A percentile compares a stretch with the other conserved stretches of the same genome.
phyloP scores from a whole-genome alignment of 1,140 invertebrate genomes.

The Pararge aegeria region DNA sequence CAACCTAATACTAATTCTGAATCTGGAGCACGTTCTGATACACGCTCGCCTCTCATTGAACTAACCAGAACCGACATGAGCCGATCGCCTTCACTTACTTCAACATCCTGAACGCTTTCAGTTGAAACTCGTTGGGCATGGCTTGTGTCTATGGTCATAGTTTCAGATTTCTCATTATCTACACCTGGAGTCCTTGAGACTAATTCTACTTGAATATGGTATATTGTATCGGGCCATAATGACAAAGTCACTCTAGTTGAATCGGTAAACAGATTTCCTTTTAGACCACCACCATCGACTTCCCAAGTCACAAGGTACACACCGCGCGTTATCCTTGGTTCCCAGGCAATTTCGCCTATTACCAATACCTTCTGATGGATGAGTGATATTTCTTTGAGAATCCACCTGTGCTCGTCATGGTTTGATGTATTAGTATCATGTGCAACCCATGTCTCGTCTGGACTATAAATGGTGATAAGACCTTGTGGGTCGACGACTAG shows the following conservation, averaged over 20 bases:
- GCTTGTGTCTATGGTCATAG: slow-evolving; percentile 82
- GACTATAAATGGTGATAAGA: slow-evolving; percentile 84
- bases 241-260: slow-evolving; percentile 88
- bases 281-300: slow-evolving; percentile 89
- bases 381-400: slow-evolving; percentile 83
- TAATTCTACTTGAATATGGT: slow-evolving; percentile 88
- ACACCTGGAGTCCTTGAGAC: slow-evolving; percentile 81
- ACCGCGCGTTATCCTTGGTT: slow-evolving; percentile 81
- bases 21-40: slow-evolving; percentile 72
- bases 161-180: slow-evolving; percentile 82
- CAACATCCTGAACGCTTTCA: slow-evolving; percentile 81
- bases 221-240: slow-evolving; percentile 89
- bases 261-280: slow-evolving; percentile 90
- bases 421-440: slow-evolving; percentile 80
- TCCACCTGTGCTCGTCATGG: slow-evolving; percentile 80
- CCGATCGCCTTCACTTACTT: slow-evolving; percentile 79
- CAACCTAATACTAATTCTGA: slow-evolving; percentile 80
- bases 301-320: slow-evolving; percentile 92
- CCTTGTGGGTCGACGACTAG: slow-evolving; percentile 84
- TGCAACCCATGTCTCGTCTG: slow-evolving; percentile 82
- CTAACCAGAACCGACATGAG: slow-evolving; percentile 81
- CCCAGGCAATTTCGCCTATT: slow-evolving; percentile 88
- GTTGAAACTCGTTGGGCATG: slow-evolving; percentile 81
- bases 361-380: slow-evolving; percentile 87
- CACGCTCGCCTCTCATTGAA: slow-evolving; percentile 80